Conservation (phyloP, 2,888 invertebrate species). For the Drosophila falleni region DNA sequence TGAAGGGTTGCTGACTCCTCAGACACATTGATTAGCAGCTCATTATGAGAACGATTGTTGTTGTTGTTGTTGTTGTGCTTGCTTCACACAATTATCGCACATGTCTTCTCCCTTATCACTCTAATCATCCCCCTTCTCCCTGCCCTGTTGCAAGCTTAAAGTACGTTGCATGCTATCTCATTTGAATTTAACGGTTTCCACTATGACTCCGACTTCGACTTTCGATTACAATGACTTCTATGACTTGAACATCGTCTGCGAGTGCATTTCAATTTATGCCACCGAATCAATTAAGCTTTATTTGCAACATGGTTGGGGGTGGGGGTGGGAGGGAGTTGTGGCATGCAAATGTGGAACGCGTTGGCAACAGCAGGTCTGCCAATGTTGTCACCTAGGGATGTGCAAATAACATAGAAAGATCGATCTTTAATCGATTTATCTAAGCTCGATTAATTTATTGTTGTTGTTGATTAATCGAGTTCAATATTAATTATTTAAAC, state of each 20-base stretch:
- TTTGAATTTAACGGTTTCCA: slow-evolving; percentile 55
- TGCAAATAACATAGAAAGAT: background rate
- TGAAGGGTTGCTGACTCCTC: background rate
- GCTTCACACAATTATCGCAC: slow-evolving; percentile 36
- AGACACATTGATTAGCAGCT: slow-evolving; percentile 47
- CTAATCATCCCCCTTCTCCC: background rate
- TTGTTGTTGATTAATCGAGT: too few species aligned
- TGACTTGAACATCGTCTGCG: slow-evolving; percentile 10
- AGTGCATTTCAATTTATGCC: slow-evolving; percentile 77
- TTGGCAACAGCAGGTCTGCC: slow-evolving; percentile 43
- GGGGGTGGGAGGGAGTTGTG: background rate
- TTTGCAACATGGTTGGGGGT: slow-evolving; percentile 10
- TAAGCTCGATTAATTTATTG: too few species aligned
- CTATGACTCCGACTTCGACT: slow-evolving; percentile 5
- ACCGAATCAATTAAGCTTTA: slow-evolving; percentile 68
- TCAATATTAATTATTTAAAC: too few species aligned
- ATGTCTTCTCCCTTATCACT: background rate
- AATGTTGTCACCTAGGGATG: slow-evolving; percentile 5
- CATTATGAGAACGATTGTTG: slow-evolving; percentile 19
- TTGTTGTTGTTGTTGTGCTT: slow-evolving; percentile 20
- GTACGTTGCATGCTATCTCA: slow-evolving; percentile 25
- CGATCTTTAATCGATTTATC: background rate
- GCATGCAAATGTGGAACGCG: slow-evolving; percentile 61
- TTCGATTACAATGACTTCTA: background rate
- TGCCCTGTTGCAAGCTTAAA: background rate